These are phyloP conservation scores for Antitype chi DNA, from an alignment of 2,888 invertebrate genomes.

Conservation along the genomic window DNA sequence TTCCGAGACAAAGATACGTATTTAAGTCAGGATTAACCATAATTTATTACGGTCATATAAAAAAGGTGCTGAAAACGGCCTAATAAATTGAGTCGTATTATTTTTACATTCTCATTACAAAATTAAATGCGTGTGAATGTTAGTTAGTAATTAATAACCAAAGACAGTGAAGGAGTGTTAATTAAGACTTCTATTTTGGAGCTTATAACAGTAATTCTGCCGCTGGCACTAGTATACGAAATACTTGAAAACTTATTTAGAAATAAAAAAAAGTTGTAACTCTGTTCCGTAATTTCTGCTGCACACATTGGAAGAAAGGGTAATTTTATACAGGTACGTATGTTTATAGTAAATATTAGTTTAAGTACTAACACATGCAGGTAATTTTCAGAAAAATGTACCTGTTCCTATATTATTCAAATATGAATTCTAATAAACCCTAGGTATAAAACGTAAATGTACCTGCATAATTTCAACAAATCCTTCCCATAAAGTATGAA, in stretches of 20 bases:
- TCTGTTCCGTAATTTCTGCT: neutral
- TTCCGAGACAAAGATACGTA: slow-evolving; percentile 63
- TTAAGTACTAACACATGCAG: neutral
- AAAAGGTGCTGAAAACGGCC: slow-evolving; percentile 67
- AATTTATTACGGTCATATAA: slow-evolving; percentile 72
- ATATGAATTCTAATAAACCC: neutral
- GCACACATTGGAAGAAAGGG: neutral
- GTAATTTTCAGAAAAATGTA: neutral
- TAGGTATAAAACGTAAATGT: neutral
- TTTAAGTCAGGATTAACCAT: slow-evolving; percentile 69
- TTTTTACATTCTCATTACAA: slow-evolving; percentile 66
- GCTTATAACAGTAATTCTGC: neutral
- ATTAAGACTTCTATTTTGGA: slow-evolving; percentile 8
- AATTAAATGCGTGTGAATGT: slow-evolving; percentile 64
- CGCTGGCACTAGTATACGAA: neutral
- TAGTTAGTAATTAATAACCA: slow-evolving; percentile 54
- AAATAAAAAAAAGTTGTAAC: neutral
- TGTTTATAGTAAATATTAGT: neutral
- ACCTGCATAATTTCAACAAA: slow-evolving; percentile 18
- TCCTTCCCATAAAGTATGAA: slow-evolving; percentile 12
- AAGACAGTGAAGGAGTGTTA: slow-evolving; percentile 22
- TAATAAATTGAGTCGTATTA: slow-evolving; percentile 60
- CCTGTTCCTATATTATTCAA: neutral
- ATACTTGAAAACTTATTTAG: neutral
- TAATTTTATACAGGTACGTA: neutral